A percentile compares a stretch with the other conserved stretches of the same genome.
Conservation (phyloP, 2,888 invertebrate genomes). For the Trisateles emortualis region DNA sequence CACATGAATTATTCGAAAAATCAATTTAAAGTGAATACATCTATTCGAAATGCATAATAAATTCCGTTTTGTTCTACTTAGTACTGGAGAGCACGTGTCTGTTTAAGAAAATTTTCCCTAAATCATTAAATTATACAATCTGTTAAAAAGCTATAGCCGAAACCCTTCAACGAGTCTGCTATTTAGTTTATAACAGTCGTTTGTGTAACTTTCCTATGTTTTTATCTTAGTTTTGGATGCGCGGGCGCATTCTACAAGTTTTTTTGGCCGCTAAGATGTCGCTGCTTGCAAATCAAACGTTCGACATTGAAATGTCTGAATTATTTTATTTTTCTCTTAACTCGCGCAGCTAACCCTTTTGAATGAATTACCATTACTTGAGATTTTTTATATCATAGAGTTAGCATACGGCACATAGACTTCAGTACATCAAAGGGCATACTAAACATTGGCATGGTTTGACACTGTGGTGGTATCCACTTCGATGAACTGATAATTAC, state of each 20-base stretch:
- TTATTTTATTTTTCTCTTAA: no score
- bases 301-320: background rate
- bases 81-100: conserved; percentile 22
- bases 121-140: conserved; percentile 32
- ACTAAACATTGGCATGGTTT: no score
- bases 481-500: no score
- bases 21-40: conserved; percentile 8
- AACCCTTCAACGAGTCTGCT: conserved; percentile 33
- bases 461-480: no score
- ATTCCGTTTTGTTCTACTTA: conserved; percentile 34
- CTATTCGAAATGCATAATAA: conserved; percentile 21
- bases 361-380: no score
- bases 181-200: conserved; percentile 58
- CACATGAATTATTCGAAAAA: conserved; percentile 11
- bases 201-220: conserved; percentile 62
- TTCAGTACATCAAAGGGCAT: no score
- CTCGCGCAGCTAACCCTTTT: no score
- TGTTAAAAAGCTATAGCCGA: conserved; percentile 12
- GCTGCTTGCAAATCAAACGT: conserved; percentile 26
- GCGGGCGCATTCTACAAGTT: conserved; percentile 56
- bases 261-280: conserved; percentile 57
- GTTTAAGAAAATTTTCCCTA: conserved; percentile 22
- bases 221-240: conserved; percentile 53
- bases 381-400: no score
- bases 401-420: no score